Base-by-base conservation (phyloP, 2,797 vertebrate genomes). In the Malacoctenus gilli region DNA sequence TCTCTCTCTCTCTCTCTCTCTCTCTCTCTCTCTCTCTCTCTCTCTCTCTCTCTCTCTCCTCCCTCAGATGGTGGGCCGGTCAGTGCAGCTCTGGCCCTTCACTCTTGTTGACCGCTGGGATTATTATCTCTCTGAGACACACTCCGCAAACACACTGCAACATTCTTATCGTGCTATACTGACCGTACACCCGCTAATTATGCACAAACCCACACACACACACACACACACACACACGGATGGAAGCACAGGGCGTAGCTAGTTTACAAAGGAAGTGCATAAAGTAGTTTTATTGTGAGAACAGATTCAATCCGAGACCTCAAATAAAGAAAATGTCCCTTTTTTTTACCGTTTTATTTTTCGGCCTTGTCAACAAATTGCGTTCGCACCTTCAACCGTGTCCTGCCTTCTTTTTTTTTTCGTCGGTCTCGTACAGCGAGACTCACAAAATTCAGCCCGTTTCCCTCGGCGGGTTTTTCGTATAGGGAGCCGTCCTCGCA, bases 51-150 rank as follows among this genome's bases (percentile, higher is more conserved):
- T 59, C 61, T 25, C 67, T 51, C 70, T 58, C 58, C 71, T 59
- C 59, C 56, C 78, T 85, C 74, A 81, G 77, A 85, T 71, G 79
- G 84, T 77, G 79, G 82, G 78, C 76, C 49, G 84, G 84, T 89
- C 86, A 86, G 68, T 59, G 80, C 65, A 57, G 79, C 82, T 69
- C 66, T 77, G 80, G 85, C 77, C 82, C 80, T 84, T 84, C 75
- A 79, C 80, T 89, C 82, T 60, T 85, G 83, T 87, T 88, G 84
- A 90, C 88, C 79, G 38, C 83, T 83, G 88, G 85, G 85, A 89
- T 86, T 88, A 87, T 90, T 89, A 87, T 90, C 87, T 85, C 66
- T 56, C 59, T 32, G 67, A 85, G 84, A 81, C 86, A 89, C 81
- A 82, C 76, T 85, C 75, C 73, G 79, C 80, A 86, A 85, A 87